Conservation (phyloP, 2,113 vertebrate genomes). For the Ploceus nigricollis region DNA sequence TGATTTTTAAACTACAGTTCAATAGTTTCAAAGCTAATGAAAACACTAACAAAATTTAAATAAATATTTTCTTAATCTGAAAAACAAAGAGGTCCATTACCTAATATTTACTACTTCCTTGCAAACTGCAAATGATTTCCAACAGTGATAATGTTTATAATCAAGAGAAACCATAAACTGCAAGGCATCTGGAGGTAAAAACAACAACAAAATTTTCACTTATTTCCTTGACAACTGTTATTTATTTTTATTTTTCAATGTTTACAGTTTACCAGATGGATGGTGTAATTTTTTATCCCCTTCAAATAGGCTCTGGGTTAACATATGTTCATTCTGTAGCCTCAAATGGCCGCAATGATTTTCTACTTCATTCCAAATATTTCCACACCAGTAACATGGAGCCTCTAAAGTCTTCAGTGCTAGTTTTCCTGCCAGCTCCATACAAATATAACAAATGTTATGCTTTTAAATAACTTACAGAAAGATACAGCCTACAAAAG, state of each 20-base stretch:
- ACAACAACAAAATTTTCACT: background rate
- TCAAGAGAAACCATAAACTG: background rate
- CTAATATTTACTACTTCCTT: background rate
- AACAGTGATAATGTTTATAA: background rate
- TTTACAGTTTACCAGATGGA: slow-evolving; percentile 17
- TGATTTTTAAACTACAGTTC: background rate
- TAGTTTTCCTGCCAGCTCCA: background rate
- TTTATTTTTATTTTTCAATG: background rate
- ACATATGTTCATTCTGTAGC: background rate
- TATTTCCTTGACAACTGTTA: slow-evolving; percentile 6
- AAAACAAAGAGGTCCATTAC: background rate
- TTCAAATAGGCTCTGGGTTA: background rate
- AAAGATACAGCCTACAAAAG: background rate
- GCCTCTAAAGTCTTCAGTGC: background rate
- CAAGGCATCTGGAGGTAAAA: background rate
- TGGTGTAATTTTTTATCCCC: background rate
- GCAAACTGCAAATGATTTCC: background rate
- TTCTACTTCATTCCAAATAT: background rate
- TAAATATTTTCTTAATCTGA: background rate
- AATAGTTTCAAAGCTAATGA: background rate
- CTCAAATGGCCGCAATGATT: background rate
- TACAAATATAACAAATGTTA: background rate
- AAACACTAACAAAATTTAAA: background rate
- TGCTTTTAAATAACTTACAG: background rate
- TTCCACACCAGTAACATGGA: background rate